A percentile compares a stretch with the other conserved stretches of the same genome.
Evolutionary conservation across 2,888 invertebrate genomes (phyloP).

Genomic region (Megamerina dolium): DNA sequence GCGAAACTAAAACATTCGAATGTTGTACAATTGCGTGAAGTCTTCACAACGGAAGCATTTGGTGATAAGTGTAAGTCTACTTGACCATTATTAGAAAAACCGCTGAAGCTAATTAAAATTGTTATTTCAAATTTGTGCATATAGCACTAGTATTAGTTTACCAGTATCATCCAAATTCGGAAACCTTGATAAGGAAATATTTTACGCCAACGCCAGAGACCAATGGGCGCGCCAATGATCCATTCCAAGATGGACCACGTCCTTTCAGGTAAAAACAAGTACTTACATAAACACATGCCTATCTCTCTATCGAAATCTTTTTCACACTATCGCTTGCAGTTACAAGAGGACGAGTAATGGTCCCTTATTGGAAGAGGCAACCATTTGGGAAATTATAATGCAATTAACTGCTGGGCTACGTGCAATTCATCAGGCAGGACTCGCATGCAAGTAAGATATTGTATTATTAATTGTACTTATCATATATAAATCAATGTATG

Average conservation of each 20-base stretch:
- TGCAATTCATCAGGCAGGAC: constrained; percentile 72
- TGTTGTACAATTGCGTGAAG: constrained; percentile 84
- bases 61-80: constrained; percentile 84
- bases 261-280: constrained; percentile 50
- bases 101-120: neutral
- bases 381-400: constrained; percentile 93
- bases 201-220: constrained; percentile 59
- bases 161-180: constrained; percentile 88
- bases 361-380: constrained; percentile 76
- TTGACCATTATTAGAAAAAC: neutral
- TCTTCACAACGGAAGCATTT: constrained; percentile 92
- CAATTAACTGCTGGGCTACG: constrained; percentile 91
- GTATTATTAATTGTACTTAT: neutral
- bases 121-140: no score
- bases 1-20: constrained; percentile 92
- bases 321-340: constrained; percentile 27
- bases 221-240: constrained; percentile 66
- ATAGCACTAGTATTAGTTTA: constrained; percentile 89
- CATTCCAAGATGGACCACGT: constrained; percentile 74
- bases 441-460: constrained; percentile 56
- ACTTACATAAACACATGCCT: neutral
- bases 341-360: constrained; percentile 57
- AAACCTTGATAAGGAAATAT: constrained; percentile 80
- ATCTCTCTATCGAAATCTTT: constrained; percentile 9
- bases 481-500: neutral